A percentile compares a stretch with the other conserved stretches of the same genome.
Conservation (phyloP, 2,113 vertebrate species). For the Corydoras sp. region DNA sequence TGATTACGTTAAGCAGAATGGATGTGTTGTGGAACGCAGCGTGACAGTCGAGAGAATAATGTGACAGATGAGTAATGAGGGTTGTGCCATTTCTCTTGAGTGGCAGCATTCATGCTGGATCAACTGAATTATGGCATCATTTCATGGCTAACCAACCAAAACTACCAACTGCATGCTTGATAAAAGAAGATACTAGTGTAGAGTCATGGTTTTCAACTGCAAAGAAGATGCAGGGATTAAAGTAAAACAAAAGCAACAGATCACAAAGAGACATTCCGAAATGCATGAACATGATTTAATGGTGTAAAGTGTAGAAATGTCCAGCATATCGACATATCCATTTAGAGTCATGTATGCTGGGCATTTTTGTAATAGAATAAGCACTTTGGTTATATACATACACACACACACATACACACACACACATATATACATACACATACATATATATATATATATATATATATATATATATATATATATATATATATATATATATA, state of each 20-base stretch:
- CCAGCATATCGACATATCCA: no score
- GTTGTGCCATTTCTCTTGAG: slow-evolving; percentile 20
- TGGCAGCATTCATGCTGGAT: slow-evolving; percentile 8
- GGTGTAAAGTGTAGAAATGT: neutral
- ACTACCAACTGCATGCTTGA: neutral
- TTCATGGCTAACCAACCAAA: slow-evolving; percentile 23
- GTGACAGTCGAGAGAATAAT: slow-evolving; percentile 28
- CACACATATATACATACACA: no score
- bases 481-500: no score
- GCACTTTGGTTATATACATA: no score
- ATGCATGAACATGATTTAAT: neutral
- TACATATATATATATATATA: no score
- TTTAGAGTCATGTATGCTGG: no score
- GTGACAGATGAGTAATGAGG: slow-evolving; percentile 34
- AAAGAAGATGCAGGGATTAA: neutral
- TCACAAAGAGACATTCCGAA: no score
- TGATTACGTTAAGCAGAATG: slow-evolving; percentile 36
- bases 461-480: no score
- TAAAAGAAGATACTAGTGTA: no score
- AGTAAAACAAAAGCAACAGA: no score
- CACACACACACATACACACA: no score
- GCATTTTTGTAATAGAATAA: no score
- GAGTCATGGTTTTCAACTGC: neutral
- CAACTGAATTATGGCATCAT: slow-evolving; percentile 15
- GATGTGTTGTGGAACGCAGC: slow-evolving; percentile 21